phyloP scores from a whole-genome alignment of 1,140 invertebrate species.

The Apolygus lucorum region DNA sequence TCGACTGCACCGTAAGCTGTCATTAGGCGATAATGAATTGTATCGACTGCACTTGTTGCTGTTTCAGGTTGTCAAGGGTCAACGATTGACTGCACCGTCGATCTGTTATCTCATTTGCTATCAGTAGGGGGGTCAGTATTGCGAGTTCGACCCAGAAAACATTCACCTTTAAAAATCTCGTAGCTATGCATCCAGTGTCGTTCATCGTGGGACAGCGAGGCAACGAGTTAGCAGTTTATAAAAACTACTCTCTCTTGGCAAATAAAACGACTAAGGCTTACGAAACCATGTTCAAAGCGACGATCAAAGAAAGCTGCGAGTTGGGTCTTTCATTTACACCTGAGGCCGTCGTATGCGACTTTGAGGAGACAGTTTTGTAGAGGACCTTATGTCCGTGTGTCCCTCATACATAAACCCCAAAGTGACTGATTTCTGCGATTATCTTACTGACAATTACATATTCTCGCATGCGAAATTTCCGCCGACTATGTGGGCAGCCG shows the following conservation, averaged over 20 bases:
- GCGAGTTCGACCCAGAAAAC: neutral
- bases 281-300: no score
- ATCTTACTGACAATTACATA: no score
- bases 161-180: neutral
- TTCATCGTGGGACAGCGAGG: neutral
- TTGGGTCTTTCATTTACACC: no score
- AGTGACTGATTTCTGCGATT: no score
- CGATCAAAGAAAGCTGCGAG: no score
- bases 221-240: neutral
- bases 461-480: no score
- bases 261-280: no score
- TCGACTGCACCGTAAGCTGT: neutral
- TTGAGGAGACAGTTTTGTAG: no score
- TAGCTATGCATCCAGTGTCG: neutral
- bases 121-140: neutral
- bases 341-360: no score
- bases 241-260: no score
- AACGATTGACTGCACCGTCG: neutral
- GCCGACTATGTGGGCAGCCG: neutral
- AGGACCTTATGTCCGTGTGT: no score
- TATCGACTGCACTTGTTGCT: neutral
- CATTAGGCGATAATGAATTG: neutral
- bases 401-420: no score
- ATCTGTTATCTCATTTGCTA: neutral
- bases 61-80: neutral